A percentile compares a stretch with the other conserved stretches of the same genome.
These are phyloP conservation scores for Dasysyrphus albostriatus DNA, from an alignment of 2,888 invertebrate genomes.

Conservation along the genomic window DNA sequence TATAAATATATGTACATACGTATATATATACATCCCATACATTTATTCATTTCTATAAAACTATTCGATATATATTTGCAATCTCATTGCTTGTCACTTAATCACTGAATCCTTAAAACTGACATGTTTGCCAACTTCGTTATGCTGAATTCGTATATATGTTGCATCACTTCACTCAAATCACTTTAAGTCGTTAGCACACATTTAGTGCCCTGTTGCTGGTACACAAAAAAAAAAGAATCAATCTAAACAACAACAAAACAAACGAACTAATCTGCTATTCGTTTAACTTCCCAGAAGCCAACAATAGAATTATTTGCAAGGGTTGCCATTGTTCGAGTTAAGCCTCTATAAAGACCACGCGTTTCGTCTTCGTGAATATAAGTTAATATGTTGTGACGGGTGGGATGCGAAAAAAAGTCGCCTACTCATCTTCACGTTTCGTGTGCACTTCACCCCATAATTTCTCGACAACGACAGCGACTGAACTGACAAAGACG, in stretches of 20 bases:
- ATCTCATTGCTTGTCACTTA: slow-evolving; percentile 64
- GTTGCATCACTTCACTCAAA: slow-evolving; percentile 61
- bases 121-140: slow-evolving; percentile 72
- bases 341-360: slow-evolving; percentile 56
- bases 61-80: slow-evolving; percentile 21
- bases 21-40: neutral
- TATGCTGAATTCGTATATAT: neutral
- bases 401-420: slow-evolving; percentile 39
- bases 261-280: slow-evolving; percentile 71
- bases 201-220: slow-evolving; percentile 67
- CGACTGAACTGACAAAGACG: slow-evolving; percentile 66
- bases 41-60: neutral
- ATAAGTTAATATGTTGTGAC: slow-evolving; percentile 64
- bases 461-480: neutral
- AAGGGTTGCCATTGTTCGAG: slow-evolving; percentile 71
- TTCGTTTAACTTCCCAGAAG: slow-evolving; percentile 71
- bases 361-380: slow-evolving; percentile 35
- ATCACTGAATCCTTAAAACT: slow-evolving; percentile 61
- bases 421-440: slow-evolving; percentile 70
- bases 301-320: slow-evolving; percentile 73
- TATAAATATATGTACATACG: too few relatives aligned
- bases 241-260: slow-evolving; percentile 43
- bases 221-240: slow-evolving; percentile 2
- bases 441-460: slow-evolving; percentile 43
- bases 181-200: slow-evolving; percentile 74